Percentiles rank a stretch among this genome's conserved stretches.
Conservation (phyloP, 2,113 vertebrate species). For the Lucifuga dentata region DNA sequence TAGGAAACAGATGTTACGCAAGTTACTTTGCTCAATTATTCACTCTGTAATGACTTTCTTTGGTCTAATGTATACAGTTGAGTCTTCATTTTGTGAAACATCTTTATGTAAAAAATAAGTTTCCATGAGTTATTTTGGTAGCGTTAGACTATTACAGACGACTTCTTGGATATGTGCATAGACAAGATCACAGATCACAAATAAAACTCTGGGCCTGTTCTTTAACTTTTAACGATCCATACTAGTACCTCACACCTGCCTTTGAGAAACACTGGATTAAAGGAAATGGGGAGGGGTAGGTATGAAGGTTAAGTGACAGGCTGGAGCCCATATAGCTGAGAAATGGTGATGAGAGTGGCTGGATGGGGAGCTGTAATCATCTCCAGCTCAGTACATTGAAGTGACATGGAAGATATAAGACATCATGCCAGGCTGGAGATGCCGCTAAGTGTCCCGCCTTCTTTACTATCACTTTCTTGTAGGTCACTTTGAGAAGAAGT, state of each 20-base stretch:
- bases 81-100: too few relatives aligned
- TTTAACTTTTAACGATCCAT: background rate
- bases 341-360: constrained; percentile 63
- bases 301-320: constrained; percentile 69
- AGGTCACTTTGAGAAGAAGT: constrained; percentile 66
- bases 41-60: too few relatives aligned
- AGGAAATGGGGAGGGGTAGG: constrained; percentile 16
- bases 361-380: constrained; percentile 51
- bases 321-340: constrained; percentile 49
- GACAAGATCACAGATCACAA: too few relatives aligned
- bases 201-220: too few relatives aligned
- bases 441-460: constrained; percentile 18
- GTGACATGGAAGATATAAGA: constrained; percentile 57
- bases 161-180: too few relatives aligned
- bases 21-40: too few relatives aligned
- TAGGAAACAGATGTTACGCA: too few relatives aligned
- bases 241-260: background rate
- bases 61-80: too few relatives aligned
- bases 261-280: constrained; percentile 7
- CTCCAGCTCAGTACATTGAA: constrained; percentile 27
- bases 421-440: constrained; percentile 25
- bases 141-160: too few relatives aligned
- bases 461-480: constrained; percentile 48
- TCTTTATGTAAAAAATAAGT: too few relatives aligned
- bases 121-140: too few relatives aligned